These are phyloP conservation scores for Contarinia nasturtii DNA, from an alignment of 1,140 invertebrate genomes.

Conservation along the genomic window DNA sequence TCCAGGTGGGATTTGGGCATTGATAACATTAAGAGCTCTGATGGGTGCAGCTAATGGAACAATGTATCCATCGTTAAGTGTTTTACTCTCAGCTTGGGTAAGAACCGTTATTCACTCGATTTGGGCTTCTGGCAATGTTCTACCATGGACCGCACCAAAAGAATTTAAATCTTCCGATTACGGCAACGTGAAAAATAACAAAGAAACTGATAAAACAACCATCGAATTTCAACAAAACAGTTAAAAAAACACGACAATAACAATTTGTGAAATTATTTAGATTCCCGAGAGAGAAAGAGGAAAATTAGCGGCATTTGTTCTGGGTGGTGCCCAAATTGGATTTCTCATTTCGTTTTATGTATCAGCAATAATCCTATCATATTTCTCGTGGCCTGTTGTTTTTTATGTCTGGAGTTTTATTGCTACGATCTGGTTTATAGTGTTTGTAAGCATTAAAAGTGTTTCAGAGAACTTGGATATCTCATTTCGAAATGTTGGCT, in stretches of 20 bases:
- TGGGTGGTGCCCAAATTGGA: constrained; percentile 55
- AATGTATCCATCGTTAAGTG: constrained; percentile 55
- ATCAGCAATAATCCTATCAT: constrained; percentile 38
- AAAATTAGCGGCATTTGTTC: constrained; percentile 50
- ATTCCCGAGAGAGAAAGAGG: constrained; percentile 46
- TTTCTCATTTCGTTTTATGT: constrained; percentile 46
- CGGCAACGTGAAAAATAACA: too few species aligned
- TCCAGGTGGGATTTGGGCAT: background rate
- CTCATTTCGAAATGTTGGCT: background rate
- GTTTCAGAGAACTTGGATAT: constrained; percentile 4
- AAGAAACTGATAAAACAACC: too few species aligned
- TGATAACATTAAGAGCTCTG: background rate
- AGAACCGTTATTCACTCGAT: constrained; percentile 53
- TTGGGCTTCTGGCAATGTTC: constrained; percentile 48
- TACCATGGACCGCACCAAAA: constrained; percentile 42
- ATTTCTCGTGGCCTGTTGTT: constrained; percentile 45
- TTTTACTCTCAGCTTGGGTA: constrained; percentile 53
- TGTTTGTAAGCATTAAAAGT: constrained; percentile 32
- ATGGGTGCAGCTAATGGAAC: constrained; percentile 49
- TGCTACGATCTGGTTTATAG: constrained; percentile 49
- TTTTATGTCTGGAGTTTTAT: constrained; percentile 69
- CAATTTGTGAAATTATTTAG: too few species aligned
- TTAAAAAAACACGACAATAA: too few species aligned
- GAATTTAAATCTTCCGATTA: too few species aligned
- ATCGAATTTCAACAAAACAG: too few species aligned